Evolutionary conservation across 2,888 invertebrate genomes (phyloP).

Genomic region (Caenorhabditis sinica): DNA sequence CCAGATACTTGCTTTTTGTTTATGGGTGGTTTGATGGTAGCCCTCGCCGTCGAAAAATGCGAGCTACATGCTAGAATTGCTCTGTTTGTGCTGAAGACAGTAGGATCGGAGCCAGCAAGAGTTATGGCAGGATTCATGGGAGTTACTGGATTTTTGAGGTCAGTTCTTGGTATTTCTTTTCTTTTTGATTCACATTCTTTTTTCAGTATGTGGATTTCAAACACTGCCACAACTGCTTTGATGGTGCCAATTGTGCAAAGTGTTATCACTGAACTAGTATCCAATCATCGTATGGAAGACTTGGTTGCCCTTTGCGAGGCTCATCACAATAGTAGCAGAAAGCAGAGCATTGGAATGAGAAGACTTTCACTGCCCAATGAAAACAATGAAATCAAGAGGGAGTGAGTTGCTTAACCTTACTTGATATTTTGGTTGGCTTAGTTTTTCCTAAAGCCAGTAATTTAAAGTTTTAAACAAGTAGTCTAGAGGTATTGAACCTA

Average conservation of each 20-base stretch:
- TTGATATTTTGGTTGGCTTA: too few species aligned
- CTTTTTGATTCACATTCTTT: neutral
- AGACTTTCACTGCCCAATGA: conserved; percentile 73
- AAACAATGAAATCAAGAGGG: conserved; percentile 66
- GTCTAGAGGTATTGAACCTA: too few species aligned
- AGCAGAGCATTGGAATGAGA: conserved; percentile 71
- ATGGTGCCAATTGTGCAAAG: conserved; percentile 86
- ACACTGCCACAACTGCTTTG: conserved; percentile 87
- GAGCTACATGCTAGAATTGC: conserved; percentile 81
- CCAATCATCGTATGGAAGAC: conserved; percentile 72
- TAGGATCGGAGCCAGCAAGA: conserved; percentile 80
- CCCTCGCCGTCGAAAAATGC: conserved; percentile 82
- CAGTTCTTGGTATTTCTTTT: neutral
- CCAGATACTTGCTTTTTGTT: conserved; percentile 83
- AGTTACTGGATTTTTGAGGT: conserved; percentile 81
- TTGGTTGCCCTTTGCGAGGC: conserved; percentile 63
- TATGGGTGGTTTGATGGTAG: conserved; percentile 83
- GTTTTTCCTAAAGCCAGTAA: too few species aligned
- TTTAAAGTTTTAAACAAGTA: too few species aligned
- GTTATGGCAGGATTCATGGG: conserved; percentile 83
- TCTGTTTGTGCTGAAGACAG: conserved; percentile 70
- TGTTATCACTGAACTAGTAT: conserved; percentile 76
- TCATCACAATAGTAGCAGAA: conserved; percentile 50
- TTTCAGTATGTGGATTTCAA: conserved; percentile 83
- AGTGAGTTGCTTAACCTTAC: conserved; percentile 52